A percentile compares a stretch with the other conserved stretches of the same genome.
Evolutionary conservation across 2,113 vertebrate species (phyloP).

Genomic region (Albula goreensis): DNA sequence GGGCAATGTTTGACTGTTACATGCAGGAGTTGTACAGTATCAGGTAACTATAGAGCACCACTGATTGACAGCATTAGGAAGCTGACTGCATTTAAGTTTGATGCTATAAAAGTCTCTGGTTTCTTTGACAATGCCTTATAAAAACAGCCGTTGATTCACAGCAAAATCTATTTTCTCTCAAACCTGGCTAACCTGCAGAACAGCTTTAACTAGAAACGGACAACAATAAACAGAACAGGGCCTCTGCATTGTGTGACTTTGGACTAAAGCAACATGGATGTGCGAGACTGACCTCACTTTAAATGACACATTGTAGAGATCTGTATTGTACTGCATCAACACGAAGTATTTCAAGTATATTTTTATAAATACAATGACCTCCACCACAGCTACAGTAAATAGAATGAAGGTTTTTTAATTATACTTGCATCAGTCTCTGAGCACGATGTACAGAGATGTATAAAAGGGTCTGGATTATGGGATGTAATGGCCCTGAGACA

Average conservation of each 20-base stretch:
- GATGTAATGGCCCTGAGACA: not conserved
- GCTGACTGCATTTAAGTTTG: not conserved
- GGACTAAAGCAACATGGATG: not conserved
- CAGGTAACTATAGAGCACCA: not conserved
- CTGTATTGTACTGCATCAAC: not conserved
- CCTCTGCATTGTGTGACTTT: not conserved
- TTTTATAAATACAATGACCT: too few species aligned
- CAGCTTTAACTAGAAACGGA: not conserved
- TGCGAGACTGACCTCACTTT: not conserved
- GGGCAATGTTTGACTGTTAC: not conserved
- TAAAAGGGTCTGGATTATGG: not conserved
- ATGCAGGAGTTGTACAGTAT: not conserved
- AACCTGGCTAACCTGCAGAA: not conserved
- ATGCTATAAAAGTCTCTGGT: not conserved
- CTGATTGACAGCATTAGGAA: not conserved
- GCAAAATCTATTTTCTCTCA: not conserved
- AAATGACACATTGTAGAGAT: not conserved
- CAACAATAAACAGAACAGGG: not conserved
- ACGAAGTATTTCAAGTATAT: too few species aligned
- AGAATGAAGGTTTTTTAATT: too few species aligned
- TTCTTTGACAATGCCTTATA: not conserved
- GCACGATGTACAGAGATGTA: too few species aligned
- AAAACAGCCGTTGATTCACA: not conserved
- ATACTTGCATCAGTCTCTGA: too few species aligned
- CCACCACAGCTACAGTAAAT: too few species aligned